Conservation (phyloP, 2,797 vertebrate genomes). For the Spondyliosoma cantharus region DNA sequence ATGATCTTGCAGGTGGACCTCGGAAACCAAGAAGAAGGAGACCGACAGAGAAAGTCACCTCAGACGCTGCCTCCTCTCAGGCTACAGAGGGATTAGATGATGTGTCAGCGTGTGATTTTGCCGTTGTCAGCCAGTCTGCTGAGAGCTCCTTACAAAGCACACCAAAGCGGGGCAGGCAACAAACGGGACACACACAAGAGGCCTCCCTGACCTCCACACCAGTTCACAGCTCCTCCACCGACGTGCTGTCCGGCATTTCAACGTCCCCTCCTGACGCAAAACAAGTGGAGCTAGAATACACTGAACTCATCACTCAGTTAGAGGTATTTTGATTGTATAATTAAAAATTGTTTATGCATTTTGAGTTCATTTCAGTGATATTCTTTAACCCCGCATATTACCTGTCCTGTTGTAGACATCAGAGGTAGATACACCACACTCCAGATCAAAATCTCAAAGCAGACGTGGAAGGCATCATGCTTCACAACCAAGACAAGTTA, state of each 20-base stretch:
- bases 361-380: neutral
- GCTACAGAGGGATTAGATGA: constrained; percentile 14
- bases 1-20: constrained; percentile 46
- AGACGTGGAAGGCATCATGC: neutral
- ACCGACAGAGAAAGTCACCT: neutral
- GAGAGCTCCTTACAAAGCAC: constrained; percentile 4
- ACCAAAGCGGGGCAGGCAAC: constrained; percentile 48
- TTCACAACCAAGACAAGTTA: constrained; percentile 17
- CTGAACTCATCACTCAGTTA: constrained; percentile 11
- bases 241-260: constrained; percentile 7
- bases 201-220: constrained; percentile 59
- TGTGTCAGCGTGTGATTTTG: neutral
- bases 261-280: neutral
- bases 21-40: constrained; percentile 46
- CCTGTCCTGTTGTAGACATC: constrained; percentile 60
- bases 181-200: neutral
- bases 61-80: neutral
- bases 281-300: constrained; percentile 12
- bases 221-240: constrained; percentile 28
- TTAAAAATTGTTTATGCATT: neutral
- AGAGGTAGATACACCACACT: constrained; percentile 22
- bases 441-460: constrained; percentile 14
- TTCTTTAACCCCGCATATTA: no score
- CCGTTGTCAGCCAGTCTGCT: neutral
- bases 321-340: constrained; percentile 41